A percentile compares a stretch with the other conserved stretches of the same genome.
These are phyloP conservation scores for Agrotis segetum DNA, from an alignment of 2,888 invertebrate species.

Conservation along the genomic window DNA sequence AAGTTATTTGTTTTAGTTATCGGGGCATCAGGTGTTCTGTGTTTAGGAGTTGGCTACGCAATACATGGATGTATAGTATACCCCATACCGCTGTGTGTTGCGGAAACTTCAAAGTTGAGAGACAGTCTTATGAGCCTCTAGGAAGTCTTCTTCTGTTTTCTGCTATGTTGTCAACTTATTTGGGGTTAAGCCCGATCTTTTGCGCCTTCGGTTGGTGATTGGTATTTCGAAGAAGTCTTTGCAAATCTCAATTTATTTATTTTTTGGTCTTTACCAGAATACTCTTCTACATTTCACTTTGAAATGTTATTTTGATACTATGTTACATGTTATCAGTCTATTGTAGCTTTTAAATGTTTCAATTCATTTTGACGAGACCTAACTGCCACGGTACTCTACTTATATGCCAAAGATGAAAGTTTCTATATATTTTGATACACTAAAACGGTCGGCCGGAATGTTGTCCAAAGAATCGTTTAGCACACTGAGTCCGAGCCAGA, in stretches of 20 bases:
- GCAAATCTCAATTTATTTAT: not conserved
- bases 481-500: constrained; percentile 12
- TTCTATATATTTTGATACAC: constrained; percentile 12
- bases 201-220: too few relatives aligned
- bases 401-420: too few relatives aligned
- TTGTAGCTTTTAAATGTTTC: not conserved
- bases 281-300: not conserved
- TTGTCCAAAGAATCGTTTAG: constrained; percentile 14
- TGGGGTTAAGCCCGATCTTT: not conserved
- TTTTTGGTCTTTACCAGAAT: too few relatives aligned
- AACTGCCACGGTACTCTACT: too few relatives aligned
- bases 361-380: too few relatives aligned
- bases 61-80: not conserved
- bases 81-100: constrained; percentile 1
- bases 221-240: not conserved
- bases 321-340: not conserved
- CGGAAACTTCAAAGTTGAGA: not conserved
- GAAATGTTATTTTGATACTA: too few relatives aligned
- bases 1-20: constrained; percentile 61
- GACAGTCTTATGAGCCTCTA: not conserved
- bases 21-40: constrained; percentile 46
- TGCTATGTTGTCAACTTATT: not conserved
- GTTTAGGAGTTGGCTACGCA: constrained; percentile 21
- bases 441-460: constrained; percentile 14
- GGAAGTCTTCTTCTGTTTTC: not conserved